Evolutionary conservation across 2,113 vertebrate genomes (phyloP).

Genomic region (Heterochromis multidens): DNA sequence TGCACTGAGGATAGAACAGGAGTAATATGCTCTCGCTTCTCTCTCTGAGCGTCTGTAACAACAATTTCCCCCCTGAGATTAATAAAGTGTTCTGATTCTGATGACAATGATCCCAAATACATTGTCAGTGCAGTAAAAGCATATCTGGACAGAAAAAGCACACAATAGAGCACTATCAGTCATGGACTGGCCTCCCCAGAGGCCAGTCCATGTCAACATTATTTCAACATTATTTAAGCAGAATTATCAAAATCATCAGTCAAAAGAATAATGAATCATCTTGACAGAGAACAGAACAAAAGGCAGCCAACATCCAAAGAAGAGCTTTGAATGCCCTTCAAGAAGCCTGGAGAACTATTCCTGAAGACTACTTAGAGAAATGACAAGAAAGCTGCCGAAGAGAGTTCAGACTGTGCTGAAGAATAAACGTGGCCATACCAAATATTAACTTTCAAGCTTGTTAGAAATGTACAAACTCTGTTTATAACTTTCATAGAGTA

Average conservation of each 20-base stretch:
- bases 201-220: not conserved
- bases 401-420: not conserved
- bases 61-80: not conserved
- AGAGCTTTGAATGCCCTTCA: not conserved
- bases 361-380: not conserved
- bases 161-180: not conserved
- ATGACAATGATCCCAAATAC: not conserved
- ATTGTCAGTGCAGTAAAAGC: not conserved
- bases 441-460: not conserved
- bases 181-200: not conserved
- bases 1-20: no score
- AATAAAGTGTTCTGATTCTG: not conserved
- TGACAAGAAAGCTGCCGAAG: not conserved
- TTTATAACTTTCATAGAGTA: rapidly evolving
- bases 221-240: no score
- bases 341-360: not conserved
- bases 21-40: no score
- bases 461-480: not conserved
- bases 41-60: not conserved
- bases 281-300: not conserved
- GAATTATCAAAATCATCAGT: no score
- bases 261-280: no score
- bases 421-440: not conserved
- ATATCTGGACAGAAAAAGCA: not conserved
- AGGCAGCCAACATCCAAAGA: not conserved